phyloP scores from a whole-genome alignment of 2,888 invertebrate species.

The Gonocerus acuteangulatus region DNA sequence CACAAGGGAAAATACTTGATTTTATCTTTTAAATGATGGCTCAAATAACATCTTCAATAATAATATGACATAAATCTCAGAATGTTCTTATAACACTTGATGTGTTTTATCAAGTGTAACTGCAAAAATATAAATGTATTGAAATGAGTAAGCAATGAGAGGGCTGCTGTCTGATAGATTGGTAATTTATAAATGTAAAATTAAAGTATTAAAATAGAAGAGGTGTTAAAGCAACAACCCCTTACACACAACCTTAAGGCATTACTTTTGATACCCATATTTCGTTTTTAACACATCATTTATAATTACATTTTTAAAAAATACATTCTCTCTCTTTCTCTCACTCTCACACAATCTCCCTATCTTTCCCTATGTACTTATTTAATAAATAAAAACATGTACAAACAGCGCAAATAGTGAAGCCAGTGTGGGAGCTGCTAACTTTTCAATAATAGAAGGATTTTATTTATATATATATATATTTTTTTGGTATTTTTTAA shows the following conservation, averaged over 20 bases:
- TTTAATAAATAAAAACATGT: constrained; percentile 34
- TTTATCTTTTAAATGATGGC: too few relatives aligned
- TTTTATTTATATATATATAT: constrained; percentile 21
- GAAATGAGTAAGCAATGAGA: constrained; percentile 3
- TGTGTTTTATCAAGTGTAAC: neutral
- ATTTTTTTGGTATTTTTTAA: constrained; percentile 27
- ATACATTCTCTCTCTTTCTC: constrained; percentile 29
- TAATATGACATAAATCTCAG: too few relatives aligned
- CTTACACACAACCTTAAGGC: constrained; percentile 24
- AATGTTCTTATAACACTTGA: too few relatives aligned
- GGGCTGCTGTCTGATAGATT: constrained; percentile 10
- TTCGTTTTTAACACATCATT: constrained; percentile 19
- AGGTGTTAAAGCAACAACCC: neutral
- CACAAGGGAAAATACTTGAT: too few relatives aligned
- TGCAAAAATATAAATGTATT: constrained; percentile 7
- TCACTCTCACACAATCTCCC: constrained; percentile 26
- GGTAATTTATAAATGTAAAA: constrained; percentile 3
- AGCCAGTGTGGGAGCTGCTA: constrained; percentile 35
- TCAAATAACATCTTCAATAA: too few relatives aligned
- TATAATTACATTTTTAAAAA: constrained; percentile 30
- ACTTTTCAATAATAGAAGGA: constrained; percentile 28
- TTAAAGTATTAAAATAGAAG: constrained; percentile 16
- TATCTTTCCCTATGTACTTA: constrained; percentile 31
- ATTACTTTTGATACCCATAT: constrained; percentile 23
- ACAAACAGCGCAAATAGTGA: constrained; percentile 35